Evolutionary conservation across 1,140 invertebrate species (phyloP).

Genomic region (Nasonia longicornis): DNA sequence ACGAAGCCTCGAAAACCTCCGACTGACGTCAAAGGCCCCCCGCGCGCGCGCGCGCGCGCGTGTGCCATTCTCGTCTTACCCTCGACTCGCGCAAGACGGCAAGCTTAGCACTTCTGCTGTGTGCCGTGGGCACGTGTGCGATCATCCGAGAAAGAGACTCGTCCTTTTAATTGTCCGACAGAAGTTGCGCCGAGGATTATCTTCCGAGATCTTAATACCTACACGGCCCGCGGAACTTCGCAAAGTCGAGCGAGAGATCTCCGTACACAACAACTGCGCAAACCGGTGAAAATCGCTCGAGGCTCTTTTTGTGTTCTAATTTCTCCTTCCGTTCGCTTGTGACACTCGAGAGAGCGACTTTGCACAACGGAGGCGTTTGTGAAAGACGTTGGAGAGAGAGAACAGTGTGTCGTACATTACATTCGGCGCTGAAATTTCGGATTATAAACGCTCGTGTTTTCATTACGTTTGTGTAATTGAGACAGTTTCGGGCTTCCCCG

Average conservation of each 20-base stretch:
- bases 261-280: too few relatives aligned
- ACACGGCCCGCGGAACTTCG: too few relatives aligned
- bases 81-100: background rate
- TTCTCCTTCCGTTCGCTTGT: background rate
- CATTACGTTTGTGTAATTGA: background rate
- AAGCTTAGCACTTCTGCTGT: background rate
- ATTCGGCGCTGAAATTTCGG: background rate
- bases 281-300: background rate
- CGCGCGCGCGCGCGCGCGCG: background rate
- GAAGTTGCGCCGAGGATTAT: too few relatives aligned
- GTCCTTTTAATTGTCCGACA: too few relatives aligned
- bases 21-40: constrained; percentile 21
- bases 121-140: too few relatives aligned
- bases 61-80: background rate
- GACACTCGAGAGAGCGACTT: constrained; percentile 32
- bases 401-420: background rate
- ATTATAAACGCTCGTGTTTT: constrained; percentile 14
- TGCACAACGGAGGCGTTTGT: constrained; percentile 28
- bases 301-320: background rate
- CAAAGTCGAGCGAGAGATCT: too few relatives aligned
- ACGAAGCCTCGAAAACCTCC: constrained; percentile 24
- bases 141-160: too few relatives aligned
- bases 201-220: background rate
- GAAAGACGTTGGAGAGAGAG: background rate
- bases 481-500: background rate